These are phyloP conservation scores for Ovis canadensis DNA, from an alignment of 2,113 vertebrate genomes.

Conservation along the genomic window DNA sequence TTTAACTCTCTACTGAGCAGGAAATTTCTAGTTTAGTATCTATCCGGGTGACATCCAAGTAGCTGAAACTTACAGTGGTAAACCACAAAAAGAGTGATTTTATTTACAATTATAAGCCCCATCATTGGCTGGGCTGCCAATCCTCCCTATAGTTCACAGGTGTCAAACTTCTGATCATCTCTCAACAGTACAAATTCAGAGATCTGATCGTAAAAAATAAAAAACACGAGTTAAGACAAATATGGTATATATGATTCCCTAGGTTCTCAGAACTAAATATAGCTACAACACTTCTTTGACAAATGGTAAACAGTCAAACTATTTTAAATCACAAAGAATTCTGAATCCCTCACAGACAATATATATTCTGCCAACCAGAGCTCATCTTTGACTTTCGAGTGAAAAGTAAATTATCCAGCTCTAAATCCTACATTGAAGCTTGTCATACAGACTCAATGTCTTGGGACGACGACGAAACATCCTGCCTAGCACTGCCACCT, in stretches of 20 bases:
- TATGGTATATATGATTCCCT: neutral
- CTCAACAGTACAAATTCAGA: neutral
- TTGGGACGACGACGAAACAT: neutral
- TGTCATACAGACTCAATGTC: neutral
- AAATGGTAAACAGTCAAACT: neutral
- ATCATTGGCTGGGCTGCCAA: neutral
- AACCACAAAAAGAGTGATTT: neutral
- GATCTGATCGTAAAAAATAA: neutral
- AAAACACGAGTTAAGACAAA: neutral
- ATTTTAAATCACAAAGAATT: conserved; percentile 28
- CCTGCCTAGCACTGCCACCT: neutral
- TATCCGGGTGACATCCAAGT: neutral
- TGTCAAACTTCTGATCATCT: neutral
- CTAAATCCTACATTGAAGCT: neutral
- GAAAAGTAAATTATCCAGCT: neutral
- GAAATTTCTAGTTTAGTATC: neutral
- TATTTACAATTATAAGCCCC: neutral
- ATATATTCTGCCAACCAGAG: neutral
- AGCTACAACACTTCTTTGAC: neutral
- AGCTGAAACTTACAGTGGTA: neutral
- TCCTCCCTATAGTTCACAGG: neutral
- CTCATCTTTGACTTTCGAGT: neutral
- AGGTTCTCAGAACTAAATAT: neutral
- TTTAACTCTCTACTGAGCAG: neutral
- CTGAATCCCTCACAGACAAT: neutral